Conservation (phyloP, 2,113 vertebrate species). For the Sula dactylatra region DNA sequence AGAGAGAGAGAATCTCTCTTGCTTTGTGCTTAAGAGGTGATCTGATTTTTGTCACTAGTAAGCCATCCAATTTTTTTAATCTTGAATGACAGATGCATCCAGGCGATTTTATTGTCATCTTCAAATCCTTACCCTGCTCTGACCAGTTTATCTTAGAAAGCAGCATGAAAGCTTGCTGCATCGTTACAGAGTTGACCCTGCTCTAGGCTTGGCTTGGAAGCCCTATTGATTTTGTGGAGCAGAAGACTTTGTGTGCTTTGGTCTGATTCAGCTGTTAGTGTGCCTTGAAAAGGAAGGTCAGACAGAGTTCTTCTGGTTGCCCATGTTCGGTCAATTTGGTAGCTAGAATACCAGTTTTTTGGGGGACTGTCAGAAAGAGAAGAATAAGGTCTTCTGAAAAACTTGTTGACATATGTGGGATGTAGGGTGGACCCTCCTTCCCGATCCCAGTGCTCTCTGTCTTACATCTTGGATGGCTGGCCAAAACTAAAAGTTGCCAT, state of each 20-base stretch:
- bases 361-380: neutral
- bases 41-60: neutral
- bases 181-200: fast-evolving
- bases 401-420: fast-evolving
- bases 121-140: neutral
- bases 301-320: neutral
- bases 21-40: neutral
- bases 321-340: neutral
- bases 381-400: neutral
- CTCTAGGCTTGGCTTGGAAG: neutral
- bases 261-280: neutral
- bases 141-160: neutral
- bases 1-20: neutral
- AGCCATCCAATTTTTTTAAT: neutral
- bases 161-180: neutral
- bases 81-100: neutral
- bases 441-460: neutral
- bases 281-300: neutral
- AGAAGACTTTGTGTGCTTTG: neutral
- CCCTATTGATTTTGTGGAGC: neutral
- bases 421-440: neutral
- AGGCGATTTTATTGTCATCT: neutral
- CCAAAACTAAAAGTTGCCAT: neutral
- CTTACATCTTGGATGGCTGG: neutral
- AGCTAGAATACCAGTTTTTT: neutral